Base-by-base conservation (phyloP, 2,113 vertebrate species). In the Tachuris rubrigastra region DNA sequence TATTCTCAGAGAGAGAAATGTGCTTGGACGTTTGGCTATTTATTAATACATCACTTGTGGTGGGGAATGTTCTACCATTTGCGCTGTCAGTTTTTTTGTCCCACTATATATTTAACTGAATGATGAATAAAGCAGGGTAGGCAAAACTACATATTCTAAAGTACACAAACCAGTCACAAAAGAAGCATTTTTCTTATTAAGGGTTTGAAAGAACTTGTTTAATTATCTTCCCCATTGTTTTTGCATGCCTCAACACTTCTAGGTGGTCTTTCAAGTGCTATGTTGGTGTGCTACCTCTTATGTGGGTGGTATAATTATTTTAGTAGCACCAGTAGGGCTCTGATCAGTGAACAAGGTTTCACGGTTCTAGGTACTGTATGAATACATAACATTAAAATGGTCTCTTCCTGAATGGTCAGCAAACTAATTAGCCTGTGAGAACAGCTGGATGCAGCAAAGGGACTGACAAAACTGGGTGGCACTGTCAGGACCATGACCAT, bases 301-400 rank as follows among this genome's bases (percentile, higher is more conserved):
- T 10, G 65, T 89, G 76, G 72, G 76, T 93, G 88, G 63, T 94
- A 62, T 92, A 71, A 75, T 96, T 95, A 75, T 75, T 87, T 95
- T 49, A 75, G 63, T 88, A 25, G 46, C 59, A 69, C 50, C 27
- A 55, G 23, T 50, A 59, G 41, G n/a, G 22, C 35, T 78, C 31
- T 85, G 89, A 81, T 65, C 42, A 63, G 42, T 66, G 55, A 90
- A 81, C 52, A 81, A 8, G 31, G 46, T 89, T 97, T 69, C 63
- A 59, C 65, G 90, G 39, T 87, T 47, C 47, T 92, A 0, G 35
- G 27, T 53, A 67, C 41, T 28, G 4, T 35, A 55, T 23, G 33
- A 58, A 63, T 37, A 24, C 33, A 23, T 35, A 65, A 59, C 17
- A 76, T 79, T 90, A 71, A 88, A 96, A 77, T 71, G 27, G 12